Base-by-base conservation (phyloP, 1,140 invertebrate species). In the Epicauta chinensis region DNA sequence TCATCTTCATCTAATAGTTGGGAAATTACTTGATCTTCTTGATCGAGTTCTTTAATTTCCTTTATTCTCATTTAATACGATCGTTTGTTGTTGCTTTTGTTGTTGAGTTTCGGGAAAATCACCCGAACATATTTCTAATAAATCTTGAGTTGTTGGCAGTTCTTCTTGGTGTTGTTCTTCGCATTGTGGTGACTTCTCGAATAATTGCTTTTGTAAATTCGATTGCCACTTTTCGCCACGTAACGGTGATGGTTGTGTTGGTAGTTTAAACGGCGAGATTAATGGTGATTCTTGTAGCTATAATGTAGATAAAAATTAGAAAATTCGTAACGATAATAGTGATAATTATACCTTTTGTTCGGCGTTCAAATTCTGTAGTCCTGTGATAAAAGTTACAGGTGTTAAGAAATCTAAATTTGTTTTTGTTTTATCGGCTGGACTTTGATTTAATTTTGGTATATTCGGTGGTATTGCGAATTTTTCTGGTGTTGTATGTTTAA, bases 181-280 rank as follows among this genome's bases (percentile, higher is more conserved):
- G 4, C 7, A 7, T 3, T 60, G 61, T 16, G 50, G 51, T 7
- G 52, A 46, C 53, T 70, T 49, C 32, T 62, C 54, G 46, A 75
- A 73, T 15, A 73, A 52, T 44, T 74, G 70, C 34, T 68, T 73
- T 29, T 73, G 68, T 11, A 62, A 53, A 14, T 56, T 48, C 3
- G 15, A 16, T 43, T 52, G 53, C 31, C 53, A 62, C 11, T 52
- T 53, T 4, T 55, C 52, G n/a, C 56, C 39, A 32, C 49, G 56
- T 31, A 47, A 57, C 23, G 66, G 61, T 44, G 66, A 70, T 37
- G 61, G 63, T 42, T 55, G 59, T 53, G 44, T 61, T 34, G 51
- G 51, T 39, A 55, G 41, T 53, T 23, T 32, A 37, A 55, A 48
- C 50, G 59, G 55, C 12, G 43, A 53, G 9, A 51, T 55, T 35